Conservation (phyloP, 2,113 vertebrate species). For the Kobus ellipsiprymnus region DNA sequence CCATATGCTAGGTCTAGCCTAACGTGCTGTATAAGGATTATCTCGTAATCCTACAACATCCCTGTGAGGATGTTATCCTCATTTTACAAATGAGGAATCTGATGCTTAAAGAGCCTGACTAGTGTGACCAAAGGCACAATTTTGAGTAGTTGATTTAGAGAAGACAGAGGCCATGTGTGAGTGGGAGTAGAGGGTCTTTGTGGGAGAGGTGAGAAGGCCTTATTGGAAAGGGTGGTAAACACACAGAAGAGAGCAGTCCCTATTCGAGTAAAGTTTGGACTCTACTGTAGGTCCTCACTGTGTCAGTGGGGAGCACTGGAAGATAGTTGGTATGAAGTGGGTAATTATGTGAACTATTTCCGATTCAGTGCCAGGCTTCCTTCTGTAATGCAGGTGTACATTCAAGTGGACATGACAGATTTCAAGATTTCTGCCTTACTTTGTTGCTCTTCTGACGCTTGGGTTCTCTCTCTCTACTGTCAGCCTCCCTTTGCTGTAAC, state of each 20-base stretch:
- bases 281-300: not conserved
- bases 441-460: not conserved
- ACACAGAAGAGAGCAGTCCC: not conserved
- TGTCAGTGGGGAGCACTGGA: not conserved
- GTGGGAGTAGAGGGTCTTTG: not conserved
- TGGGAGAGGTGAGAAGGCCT: not conserved
- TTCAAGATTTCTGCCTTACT: not conserved
- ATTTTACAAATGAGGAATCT: not conserved
- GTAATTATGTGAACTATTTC: not conserved
- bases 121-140: not conserved
- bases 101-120: not conserved
- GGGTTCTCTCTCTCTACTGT: not conserved
- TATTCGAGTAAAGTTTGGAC: not conserved
- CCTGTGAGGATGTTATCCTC: not conserved
- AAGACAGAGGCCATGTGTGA: not conserved
- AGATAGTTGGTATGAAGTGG: not conserved
- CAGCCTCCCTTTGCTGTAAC: not conserved
- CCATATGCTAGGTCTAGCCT: not conserved
- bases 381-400: not conserved
- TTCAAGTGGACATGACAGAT: not conserved
- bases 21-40: not conserved
- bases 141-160: not conserved
- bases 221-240: not conserved
- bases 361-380: not conserved
- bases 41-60: not conserved